phyloP scores from a whole-genome alignment of 2,888 invertebrate species.

The Coenonympha glycerion region DNA sequence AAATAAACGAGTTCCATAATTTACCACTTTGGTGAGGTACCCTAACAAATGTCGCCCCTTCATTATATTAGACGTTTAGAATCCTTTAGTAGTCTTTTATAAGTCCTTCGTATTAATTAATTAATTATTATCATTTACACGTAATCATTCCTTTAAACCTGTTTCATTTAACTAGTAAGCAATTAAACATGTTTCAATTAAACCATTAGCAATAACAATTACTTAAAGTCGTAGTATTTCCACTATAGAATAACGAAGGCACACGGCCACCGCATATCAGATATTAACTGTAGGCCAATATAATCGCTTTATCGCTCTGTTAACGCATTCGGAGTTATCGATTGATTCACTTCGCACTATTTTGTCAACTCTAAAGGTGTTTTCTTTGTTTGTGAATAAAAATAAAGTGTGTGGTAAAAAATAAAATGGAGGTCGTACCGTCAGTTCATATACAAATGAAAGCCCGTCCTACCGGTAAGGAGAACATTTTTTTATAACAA shows the following conservation, averaged over 20 bases:
- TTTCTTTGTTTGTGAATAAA: not conserved
- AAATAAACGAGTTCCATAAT: no score
- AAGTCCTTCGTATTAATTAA: no score
- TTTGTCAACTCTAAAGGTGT: not conserved
- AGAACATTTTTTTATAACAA: no score
- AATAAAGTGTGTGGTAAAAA: not conserved
- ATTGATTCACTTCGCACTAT: slow-evolving; percentile 23
- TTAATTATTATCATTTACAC: no score
- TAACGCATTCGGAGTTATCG: slow-evolving; percentile 60
- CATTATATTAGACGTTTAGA: no score
- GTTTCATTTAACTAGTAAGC: no score
- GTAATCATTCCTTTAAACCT: no score
- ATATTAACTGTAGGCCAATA: slow-evolving; percentile 43
- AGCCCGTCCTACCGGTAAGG: slow-evolving; percentile 42
- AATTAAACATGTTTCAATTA: no score
- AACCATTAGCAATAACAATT: not conserved
- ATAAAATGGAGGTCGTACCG: slow-evolving; percentile 9
- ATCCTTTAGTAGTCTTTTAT: no score
- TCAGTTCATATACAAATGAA: slow-evolving; percentile 42
- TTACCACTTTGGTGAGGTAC: no score
- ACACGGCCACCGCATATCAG: slow-evolving; percentile 47
- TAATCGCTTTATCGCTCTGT: slow-evolving; percentile 43
- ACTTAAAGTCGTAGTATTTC: not conserved
- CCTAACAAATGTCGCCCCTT: no score
- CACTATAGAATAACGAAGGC: no score